Conservation (phyloP, 1,140 invertebrate genomes). For the Aphelenchoides fujianensis region DNA sequence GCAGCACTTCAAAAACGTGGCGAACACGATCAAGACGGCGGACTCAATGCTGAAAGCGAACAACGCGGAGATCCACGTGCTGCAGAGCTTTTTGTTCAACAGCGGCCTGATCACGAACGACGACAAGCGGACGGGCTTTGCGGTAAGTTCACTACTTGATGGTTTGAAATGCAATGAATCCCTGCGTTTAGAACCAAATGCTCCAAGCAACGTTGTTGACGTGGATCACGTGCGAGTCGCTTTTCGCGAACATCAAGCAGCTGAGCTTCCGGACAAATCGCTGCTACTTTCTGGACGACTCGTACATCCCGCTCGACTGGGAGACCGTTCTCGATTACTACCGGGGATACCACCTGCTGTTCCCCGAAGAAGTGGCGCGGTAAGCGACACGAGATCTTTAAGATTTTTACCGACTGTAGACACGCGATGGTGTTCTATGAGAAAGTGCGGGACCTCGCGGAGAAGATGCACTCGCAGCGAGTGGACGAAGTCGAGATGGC, state of each 20-base stretch:
- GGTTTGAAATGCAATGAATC: too few species aligned
- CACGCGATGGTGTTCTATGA: not conserved
- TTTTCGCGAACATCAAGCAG: constrained; percentile 5
- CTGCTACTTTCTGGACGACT: constrained; percentile 10
- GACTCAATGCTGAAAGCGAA: not conserved
- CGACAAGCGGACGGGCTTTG: not conserved
- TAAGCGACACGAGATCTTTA: not conserved
- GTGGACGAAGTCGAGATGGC: not conserved
- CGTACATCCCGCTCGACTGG: constrained; percentile 10
- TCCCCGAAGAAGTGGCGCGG: not conserved
- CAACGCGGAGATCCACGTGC: not conserved
- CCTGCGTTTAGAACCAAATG: not conserved
- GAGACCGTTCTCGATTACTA: not conserved
- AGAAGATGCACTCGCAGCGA: not conserved
- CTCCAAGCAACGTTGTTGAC: not conserved
- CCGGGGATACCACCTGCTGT: not conserved
- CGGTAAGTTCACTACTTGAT: too few species aligned
- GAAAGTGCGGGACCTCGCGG: not conserved
- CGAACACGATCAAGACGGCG: not conserved
- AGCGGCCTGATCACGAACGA: not conserved
- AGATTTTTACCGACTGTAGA: not conserved
- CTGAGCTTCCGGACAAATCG: not conserved
- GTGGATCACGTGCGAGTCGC: constrained; percentile 13
- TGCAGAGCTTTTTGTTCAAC: not conserved
- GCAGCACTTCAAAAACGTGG: not conserved